Evolutionary conservation across 2,888 invertebrate species (phyloP), one percentile per base, ranked within the genome.

Genomic region (Caenorhabditis sulstoni): DNA sequence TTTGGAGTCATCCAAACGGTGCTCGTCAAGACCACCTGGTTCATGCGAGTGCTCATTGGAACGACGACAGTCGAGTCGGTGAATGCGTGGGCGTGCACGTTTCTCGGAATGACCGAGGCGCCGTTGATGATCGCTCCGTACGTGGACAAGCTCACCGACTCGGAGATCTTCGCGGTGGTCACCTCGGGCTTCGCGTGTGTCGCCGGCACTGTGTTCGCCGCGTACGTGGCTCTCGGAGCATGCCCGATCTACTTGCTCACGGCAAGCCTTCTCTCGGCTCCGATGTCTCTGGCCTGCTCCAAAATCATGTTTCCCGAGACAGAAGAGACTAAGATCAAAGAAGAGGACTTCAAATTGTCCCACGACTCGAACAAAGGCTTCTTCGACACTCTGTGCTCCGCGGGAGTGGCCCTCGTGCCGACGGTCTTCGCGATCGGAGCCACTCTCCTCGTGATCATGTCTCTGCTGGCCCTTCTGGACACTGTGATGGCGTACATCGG

Each of bases 31-130:
- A 61, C 73, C 16, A 41, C 68, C 9, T 79, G 77, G 82, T 81
- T 90, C 44, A 89, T 91, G 65, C 94, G 94, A 83, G 90, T 85
- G 9, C 81, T 84, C n/a, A 77, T 85, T 91, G 94, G 94, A 16
- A 97, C 97, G 0, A 96, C 97, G 0, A 95, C 97, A 0, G 96
- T 96, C 68, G 98, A 98, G 91, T 96, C 96, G 71, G 94, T 97
- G 47, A 96, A 94, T 81, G 94, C 95, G 14, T 95, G 96, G 0
- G 96, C 95, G 0, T 97, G 96, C 90, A 95, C 96, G 35, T 98
- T 98, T 89, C 92, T 98, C 18, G 97, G 97, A 77, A 85, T 86
- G 86, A 84, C 87, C 0, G 98, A 98, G 92, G 94, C 96, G 3
- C 95, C 96, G 0, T 91, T 98, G 55, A 91, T 98, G 67, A 94